Conservation (phyloP, 2,113 vertebrate genomes). For the Rhagologus leucostigma region DNA sequence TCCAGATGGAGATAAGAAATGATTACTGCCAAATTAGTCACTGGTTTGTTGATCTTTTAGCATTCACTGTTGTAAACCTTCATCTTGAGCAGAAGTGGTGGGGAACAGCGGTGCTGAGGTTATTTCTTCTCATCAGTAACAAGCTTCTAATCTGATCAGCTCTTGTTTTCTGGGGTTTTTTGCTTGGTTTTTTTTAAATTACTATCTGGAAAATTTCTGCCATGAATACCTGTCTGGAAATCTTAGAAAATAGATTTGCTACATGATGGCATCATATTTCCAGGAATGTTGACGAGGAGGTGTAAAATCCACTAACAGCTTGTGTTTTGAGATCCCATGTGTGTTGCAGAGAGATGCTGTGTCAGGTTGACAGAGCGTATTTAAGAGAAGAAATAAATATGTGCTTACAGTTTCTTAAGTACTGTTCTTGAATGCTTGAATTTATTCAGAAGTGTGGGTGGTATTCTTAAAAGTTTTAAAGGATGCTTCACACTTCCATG, state of each 20-base stretch:
- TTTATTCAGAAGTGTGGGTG: background rate
- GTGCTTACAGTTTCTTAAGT: background rate
- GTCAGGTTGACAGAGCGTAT: background rate
- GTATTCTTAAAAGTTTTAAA: background rate
- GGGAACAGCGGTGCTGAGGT: background rate
- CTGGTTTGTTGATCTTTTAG: background rate
- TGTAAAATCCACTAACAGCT: background rate
- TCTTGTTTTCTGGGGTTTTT: background rate
- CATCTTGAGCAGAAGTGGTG: background rate
- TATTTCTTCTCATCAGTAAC: background rate
- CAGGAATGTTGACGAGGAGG: background rate
- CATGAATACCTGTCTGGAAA: fast-evolving
- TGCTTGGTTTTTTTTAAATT: background rate
- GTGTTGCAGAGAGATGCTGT: background rate
- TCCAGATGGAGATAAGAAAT: background rate
- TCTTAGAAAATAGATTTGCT: background rate
- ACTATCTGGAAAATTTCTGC: background rate
- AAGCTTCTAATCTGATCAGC: background rate
- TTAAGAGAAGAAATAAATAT: background rate
- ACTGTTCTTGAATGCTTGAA: background rate
- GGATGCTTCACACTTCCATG: background rate
- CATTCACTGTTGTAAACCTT: background rate
- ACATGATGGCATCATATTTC: background rate
- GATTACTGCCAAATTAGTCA: background rate
- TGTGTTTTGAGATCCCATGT: background rate